Conservation (phyloP, 2,113 vertebrate genomes). For the Mesembrinibis cayennensis region DNA sequence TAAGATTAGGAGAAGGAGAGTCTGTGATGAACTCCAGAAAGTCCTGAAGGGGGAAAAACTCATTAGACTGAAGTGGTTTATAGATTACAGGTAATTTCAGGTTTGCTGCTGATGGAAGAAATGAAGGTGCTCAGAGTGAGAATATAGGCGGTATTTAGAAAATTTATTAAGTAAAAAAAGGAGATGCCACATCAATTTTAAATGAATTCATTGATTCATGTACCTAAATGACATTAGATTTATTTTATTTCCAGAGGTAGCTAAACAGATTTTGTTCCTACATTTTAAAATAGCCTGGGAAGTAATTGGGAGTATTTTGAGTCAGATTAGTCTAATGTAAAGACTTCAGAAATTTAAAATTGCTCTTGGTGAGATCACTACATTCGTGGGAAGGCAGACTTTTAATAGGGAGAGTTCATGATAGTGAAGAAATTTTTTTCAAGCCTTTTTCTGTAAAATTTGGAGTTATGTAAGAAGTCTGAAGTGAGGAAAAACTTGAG, state of each 20-base stretch:
- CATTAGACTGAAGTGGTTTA: neutral
- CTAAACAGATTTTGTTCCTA: constrained; percentile 11
- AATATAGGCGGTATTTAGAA: neutral
- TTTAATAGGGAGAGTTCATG: constrained; percentile 4
- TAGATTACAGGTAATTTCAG: neutral
- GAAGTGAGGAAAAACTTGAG: neutral
- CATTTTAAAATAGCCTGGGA: constrained; percentile 2
- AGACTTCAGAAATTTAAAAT: constrained; percentile 6
- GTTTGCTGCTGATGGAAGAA: constrained; percentile 9
- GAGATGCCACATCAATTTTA: neutral
- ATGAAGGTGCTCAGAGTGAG: neutral
- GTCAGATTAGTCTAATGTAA: neutral
- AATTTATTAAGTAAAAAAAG: constrained; percentile 13
- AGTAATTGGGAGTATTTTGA: constrained; percentile 16
- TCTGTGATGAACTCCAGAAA: constrained; percentile 6
- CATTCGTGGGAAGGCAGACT: neutral
- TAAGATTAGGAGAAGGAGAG: neutral
- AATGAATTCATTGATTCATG: neutral
- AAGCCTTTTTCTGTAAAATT: neutral
- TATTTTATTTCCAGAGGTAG: constrained; percentile 5
- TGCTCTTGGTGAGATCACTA: neutral
- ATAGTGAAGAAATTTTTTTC: neutral
- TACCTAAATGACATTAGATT: neutral
- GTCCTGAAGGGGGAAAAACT: neutral
- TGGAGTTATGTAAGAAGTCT: neutral